A percentile compares a stretch with the other conserved stretches of the same genome.
phyloP scores from a whole-genome alignment of 2,113 vertebrate species.

The Mesocricetus auratus region DNA sequence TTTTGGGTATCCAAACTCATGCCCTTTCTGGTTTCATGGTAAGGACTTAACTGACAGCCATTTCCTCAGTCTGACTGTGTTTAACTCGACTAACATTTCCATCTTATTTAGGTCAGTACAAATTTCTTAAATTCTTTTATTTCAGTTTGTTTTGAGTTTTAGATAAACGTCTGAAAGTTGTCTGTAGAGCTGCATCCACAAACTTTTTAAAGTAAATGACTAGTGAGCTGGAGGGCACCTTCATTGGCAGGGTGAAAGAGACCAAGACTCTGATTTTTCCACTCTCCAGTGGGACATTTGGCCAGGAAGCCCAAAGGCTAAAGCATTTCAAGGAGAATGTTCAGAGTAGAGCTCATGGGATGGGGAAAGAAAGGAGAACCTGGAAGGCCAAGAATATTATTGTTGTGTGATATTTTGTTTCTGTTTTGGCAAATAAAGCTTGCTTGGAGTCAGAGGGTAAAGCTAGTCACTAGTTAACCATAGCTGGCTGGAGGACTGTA shows the following conservation, averaged over 20 bases:
- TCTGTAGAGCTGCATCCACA: background rate
- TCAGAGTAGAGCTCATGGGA: background rate
- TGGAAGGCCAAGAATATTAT: background rate
- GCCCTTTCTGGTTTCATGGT: background rate
- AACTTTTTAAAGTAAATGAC: background rate
- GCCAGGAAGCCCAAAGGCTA: background rate
- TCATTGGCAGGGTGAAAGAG: background rate
- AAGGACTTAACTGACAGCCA: background rate
- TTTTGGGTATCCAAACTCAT: too few species aligned
- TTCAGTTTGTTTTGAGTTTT: background rate
- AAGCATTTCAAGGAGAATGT: background rate
- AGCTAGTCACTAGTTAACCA: too few species aligned
- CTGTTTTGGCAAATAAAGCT: too few species aligned
- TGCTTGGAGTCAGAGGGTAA: too few species aligned
- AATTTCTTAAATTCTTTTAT: background rate
- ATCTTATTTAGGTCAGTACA: background rate
- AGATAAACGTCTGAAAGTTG: background rate
- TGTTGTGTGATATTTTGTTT: too few species aligned
- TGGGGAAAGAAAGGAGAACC: background rate
- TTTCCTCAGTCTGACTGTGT: background rate
- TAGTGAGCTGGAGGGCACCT: background rate
- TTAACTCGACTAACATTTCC: background rate
- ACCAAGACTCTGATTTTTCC: background rate
- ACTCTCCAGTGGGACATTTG: background rate
- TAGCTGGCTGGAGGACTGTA: too few species aligned